Percentiles rank a stretch among this genome's conserved stretches.
These are phyloP conservation scores for Herminia tarsipennalis DNA, from an alignment of 2,888 invertebrate species.

Conservation along the genomic window DNA sequence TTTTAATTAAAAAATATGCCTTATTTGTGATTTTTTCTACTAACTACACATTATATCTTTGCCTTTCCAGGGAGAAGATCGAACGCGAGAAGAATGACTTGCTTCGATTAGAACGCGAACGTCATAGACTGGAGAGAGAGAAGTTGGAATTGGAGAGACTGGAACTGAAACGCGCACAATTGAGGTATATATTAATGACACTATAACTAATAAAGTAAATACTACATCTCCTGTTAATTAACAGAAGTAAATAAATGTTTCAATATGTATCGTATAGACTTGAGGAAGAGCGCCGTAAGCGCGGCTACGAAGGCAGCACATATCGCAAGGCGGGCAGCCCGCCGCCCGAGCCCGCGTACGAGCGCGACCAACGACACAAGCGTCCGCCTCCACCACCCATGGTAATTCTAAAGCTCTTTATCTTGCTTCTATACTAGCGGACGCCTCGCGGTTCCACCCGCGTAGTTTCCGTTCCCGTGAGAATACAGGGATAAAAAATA, in stretches of 20 bases:
- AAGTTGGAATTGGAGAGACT: constrained; percentile 92
- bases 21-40: no score
- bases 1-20: no score
- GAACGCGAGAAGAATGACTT: constrained; percentile 95
- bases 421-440: no score
- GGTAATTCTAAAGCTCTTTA: constrained; percentile 49
- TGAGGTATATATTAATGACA: constrained; percentile 82
- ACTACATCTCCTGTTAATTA: no score
- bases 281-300: constrained; percentile 87
- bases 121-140: constrained; percentile 91
- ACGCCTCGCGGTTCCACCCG: no score
- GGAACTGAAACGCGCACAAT: constrained; percentile 92
- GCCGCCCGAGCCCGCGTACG: constrained; percentile 74
- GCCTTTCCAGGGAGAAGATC: constrained; percentile 88
- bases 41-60: background rate
- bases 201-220: no score
- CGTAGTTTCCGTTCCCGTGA: no score
- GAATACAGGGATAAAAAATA: no score
- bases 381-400: constrained; percentile 68
- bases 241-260: background rate
- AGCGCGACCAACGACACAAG: constrained; percentile 74
- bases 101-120: constrained; percentile 92
- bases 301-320: constrained; percentile 77
- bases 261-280: constrained; percentile 53
- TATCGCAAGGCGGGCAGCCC: constrained; percentile 76